phyloP scores from a whole-genome alignment of 2,113 vertebrate genomes.

The Phylloscopus trochiloides region DNA sequence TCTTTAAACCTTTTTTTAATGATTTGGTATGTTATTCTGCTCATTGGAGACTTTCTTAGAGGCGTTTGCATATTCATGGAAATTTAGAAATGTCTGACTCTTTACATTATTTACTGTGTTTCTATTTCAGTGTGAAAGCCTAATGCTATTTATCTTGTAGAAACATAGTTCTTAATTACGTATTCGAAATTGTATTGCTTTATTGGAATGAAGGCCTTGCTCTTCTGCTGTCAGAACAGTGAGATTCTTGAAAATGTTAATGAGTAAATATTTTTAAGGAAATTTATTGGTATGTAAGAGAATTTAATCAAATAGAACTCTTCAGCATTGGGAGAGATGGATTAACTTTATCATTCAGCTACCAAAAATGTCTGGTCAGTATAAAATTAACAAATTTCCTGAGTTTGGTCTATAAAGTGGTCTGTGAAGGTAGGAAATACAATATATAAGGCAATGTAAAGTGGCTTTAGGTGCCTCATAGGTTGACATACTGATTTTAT shows the following conservation, averaged over 20 bases:
- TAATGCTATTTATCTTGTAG: not conserved
- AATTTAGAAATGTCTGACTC: not conserved
- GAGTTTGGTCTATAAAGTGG: not conserved
- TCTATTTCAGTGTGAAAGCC: not conserved
- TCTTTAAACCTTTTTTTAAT: not conserved
- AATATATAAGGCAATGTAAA: not conserved
- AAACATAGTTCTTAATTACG: not conserved
- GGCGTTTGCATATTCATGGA: not conserved
- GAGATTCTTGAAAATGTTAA: not conserved
- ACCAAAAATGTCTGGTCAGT: not conserved
- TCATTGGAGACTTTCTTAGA: not conserved
- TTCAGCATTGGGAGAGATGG: not conserved
- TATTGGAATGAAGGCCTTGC: not conserved
- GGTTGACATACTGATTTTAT: not conserved
- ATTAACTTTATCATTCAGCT: not conserved
- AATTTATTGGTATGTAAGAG: not conserved
- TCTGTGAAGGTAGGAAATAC: not conserved
- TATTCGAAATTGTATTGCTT: not conserved
- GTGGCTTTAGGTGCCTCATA: not conserved
- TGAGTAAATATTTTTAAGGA: not conserved
- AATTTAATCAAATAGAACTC: not conserved
- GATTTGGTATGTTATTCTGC: not conserved
- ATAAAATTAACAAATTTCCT: not conserved
- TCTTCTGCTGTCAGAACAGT: not conserved
- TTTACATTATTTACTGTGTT: not conserved